Evolutionary conservation across 2,888 invertebrate genomes (phyloP).

Genomic region (Noctua fimbriata): DNA sequence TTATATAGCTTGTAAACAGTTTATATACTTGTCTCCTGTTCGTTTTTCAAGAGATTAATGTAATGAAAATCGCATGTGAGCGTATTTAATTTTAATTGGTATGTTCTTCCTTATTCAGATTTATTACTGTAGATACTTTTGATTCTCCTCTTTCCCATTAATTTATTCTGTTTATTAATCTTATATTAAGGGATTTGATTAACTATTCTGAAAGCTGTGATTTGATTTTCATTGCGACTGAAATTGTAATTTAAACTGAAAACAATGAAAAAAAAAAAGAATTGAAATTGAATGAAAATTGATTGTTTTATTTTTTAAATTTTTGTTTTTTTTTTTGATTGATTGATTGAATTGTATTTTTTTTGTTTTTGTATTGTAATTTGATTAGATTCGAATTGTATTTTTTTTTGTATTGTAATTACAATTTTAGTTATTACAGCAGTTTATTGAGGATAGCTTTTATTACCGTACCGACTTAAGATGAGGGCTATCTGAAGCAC

Average conservation of each 20-base stretch:
- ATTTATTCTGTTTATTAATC: background rate
- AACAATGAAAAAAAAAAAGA: too few relatives aligned
- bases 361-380: too few relatives aligned
- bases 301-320: too few relatives aligned
- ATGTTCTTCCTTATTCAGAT: conserved; percentile 2
- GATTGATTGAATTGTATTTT: too few relatives aligned
- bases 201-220: background rate
- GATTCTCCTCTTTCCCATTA: background rate
- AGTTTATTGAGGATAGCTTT: background rate
- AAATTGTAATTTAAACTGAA: background rate
- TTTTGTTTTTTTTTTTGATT: too few relatives aligned
- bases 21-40: conserved; percentile 34
- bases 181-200: background rate
- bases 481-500: background rate
- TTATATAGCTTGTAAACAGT: conserved; percentile 35
- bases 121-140: background rate
- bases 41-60: conserved; percentile 37
- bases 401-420: too few relatives aligned
- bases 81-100: conserved; percentile 18
- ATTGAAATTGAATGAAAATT: too few relatives aligned
- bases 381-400: too few relatives aligned
- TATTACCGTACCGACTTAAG: background rate
- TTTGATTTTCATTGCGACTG: background rate
- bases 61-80: conserved; percentile 19
- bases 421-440: background rate